Evolutionary conservation across 2,113 vertebrate genomes (phyloP).

Genomic region (Calyptomena viridis): DNA sequence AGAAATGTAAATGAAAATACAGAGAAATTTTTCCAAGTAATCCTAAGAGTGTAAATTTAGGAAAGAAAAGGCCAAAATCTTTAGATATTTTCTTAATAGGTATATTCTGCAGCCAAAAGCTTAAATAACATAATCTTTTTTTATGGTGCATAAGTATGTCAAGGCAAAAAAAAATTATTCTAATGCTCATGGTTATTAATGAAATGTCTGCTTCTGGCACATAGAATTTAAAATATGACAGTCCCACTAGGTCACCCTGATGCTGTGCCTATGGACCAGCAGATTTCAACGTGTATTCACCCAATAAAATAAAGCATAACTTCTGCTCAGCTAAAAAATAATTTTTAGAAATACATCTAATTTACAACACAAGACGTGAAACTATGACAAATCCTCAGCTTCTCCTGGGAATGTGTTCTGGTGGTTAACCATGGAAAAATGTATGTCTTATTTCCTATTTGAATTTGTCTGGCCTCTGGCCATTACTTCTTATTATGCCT

Average conservation of each 20-base stretch:
- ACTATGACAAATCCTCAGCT: neutral
- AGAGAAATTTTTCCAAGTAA: neutral
- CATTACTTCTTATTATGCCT: conserved; percentile 18
- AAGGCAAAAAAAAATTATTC: neutral
- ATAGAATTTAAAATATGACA: neutral
- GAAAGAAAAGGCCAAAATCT: neutral
- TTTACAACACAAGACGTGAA: neutral
- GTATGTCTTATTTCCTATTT: neutral
- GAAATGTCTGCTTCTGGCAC: neutral
- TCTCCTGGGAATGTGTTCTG: conserved; percentile 27
- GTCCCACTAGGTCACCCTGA: neutral
- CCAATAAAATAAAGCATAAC: neutral
- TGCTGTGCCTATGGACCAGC: neutral
- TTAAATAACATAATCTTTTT: neutral
- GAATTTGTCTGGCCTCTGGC: conserved; percentile 18
- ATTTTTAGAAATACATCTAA: neutral
- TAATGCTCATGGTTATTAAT: neutral
- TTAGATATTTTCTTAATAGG: neutral
- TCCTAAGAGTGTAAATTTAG: neutral
- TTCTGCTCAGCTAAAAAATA: neutral
- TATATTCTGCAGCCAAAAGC: neutral
- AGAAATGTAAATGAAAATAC: neutral
- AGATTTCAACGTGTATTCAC: neutral
- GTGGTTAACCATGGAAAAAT: conserved; percentile 43
- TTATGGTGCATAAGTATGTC: neutral